Percentiles rank a stretch among this genome's conserved stretches.
phyloP scores from a whole-genome alignment of 1,140 invertebrate species.

The Aphis gossypii region DNA sequence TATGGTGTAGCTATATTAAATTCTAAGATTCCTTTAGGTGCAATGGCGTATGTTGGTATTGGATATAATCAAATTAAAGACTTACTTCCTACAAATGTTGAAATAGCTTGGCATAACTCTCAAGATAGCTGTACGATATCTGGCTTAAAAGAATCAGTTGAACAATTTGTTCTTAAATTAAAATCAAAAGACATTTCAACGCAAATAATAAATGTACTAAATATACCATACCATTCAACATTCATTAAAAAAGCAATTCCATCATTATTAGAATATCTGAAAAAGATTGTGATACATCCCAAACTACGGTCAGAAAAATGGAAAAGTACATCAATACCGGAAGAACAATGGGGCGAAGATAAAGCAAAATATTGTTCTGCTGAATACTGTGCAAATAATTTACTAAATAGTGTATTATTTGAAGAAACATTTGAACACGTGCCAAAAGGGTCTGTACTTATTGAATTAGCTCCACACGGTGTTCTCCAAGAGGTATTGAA shows the following conservation, averaged over 20 bases:
- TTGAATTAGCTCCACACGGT: constrained; percentile 86
- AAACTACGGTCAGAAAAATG: constrained; percentile 78
- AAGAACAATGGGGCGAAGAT: constrained; percentile 77
- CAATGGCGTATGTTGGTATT: constrained; percentile 83
- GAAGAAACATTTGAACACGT: constrained; percentile 60
- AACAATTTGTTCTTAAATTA: constrained; percentile 64
- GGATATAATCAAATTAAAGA: constrained; percentile 69
- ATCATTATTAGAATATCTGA: constrained; percentile 75
- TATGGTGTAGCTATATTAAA: constrained; percentile 85
- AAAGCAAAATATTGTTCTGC: constrained; percentile 77
- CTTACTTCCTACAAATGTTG: constrained; percentile 68
- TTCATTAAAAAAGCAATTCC: constrained; percentile 81
- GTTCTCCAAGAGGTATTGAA: constrained; percentile 74
- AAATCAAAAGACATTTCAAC: constrained; percentile 71
- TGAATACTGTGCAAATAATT: constrained; percentile 93
- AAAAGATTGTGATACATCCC: constrained; percentile 73
- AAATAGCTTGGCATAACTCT: constrained; percentile 77
- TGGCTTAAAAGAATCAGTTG: constrained; percentile 69
- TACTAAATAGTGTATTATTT: constrained; percentile 62
- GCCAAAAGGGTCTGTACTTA: constrained; percentile 60
- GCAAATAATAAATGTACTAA: constrained; percentile 73
- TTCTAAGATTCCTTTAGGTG: constrained; percentile 76
- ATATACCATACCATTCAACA: constrained; percentile 79
- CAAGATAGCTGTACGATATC: constrained; percentile 68
- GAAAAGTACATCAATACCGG: constrained; percentile 86